Evolutionary conservation across 2,113 vertebrate species (phyloP).

Genomic region (Corythornis vintsioides): DNA sequence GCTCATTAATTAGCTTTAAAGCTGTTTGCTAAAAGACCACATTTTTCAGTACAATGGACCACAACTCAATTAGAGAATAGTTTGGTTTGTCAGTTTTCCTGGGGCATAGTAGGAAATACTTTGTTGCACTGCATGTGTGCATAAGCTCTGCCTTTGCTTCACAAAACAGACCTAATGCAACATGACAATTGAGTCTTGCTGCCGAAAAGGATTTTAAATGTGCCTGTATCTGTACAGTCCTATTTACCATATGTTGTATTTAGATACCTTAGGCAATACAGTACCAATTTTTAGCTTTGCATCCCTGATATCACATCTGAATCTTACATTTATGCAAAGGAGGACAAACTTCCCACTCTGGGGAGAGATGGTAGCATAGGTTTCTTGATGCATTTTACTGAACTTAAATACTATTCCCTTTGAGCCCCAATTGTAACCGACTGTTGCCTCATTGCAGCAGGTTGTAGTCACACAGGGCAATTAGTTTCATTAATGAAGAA

Average conservation of each 20-base stretch:
- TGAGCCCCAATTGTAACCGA: neutral
- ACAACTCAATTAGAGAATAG: constrained; percentile 53
- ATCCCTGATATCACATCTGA: neutral
- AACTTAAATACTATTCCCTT: neutral
- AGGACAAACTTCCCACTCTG: neutral
- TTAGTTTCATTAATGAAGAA: constrained; percentile 4
- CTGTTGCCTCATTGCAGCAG: neutral
- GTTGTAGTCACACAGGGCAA: neutral
- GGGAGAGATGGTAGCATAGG: neutral
- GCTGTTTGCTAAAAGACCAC: constrained; percentile 3
- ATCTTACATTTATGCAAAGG: neutral
- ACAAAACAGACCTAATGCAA: constrained; percentile 53
- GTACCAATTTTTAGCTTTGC: constrained; percentile 16
- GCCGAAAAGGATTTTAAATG: constrained; percentile 49
- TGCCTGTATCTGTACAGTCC: constrained; percentile 3
- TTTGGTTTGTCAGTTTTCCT: constrained; percentile 67
- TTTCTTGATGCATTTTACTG: neutral
- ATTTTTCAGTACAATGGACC: constrained; percentile 58
- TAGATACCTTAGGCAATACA: constrained; percentile 32
- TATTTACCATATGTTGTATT: constrained; percentile 48
- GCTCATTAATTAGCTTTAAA: constrained; percentile 46
- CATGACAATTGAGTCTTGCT: constrained; percentile 61
- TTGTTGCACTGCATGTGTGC: constrained; percentile 27
- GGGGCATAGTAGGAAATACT: constrained; percentile 66
- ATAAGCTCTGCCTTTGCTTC: constrained; percentile 64